Evolutionary conservation across 2,888 invertebrate genomes (phyloP).

Genomic region (Strigamia transsilvanica): DNA sequence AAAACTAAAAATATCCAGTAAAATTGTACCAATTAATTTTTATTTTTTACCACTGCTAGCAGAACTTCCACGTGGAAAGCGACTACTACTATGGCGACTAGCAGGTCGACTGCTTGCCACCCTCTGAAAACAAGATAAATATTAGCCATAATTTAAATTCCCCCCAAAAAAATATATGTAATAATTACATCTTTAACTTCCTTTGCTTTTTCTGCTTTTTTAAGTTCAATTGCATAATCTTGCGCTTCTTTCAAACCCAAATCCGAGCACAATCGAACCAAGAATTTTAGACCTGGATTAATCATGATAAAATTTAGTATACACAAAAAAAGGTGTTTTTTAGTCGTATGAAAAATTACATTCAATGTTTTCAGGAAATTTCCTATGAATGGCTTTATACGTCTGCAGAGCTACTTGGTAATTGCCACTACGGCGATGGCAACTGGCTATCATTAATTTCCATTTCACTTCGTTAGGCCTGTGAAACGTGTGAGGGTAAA

Average conservation of each 20-base stretch:
- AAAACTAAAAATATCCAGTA: neutral
- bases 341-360: slow-evolving; percentile 69
- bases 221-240: slow-evolving; percentile 83
- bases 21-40: neutral
- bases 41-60: slow-evolving; percentile 52
- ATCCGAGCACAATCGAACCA: slow-evolving; percentile 88
- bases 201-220: slow-evolving; percentile 72
- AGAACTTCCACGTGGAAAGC: slow-evolving; percentile 50
- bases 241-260: slow-evolving; percentile 89
- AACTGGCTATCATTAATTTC: slow-evolving; percentile 85
- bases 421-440: slow-evolving; percentile 81
- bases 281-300: slow-evolving; percentile 78
- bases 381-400: slow-evolving; percentile 84
- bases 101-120: slow-evolving; percentile 58
- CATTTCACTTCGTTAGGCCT: slow-evolving; percentile 82
- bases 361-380: slow-evolving; percentile 94
- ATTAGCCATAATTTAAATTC: neutral
- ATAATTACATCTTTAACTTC: slow-evolving; percentile 62
- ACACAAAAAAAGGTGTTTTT: too few relatives aligned
- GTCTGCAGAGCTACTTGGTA: slow-evolving; percentile 83
- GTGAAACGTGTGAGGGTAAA: slow-evolving; percentile 53
- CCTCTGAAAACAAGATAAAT: slow-evolving; percentile 51
- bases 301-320: neutral
- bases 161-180: neutral
- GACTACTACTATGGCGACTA: slow-evolving; percentile 57